Evolutionary conservation across 2,888 invertebrate genomes (phyloP), one percentile per base, ranked within the genome.

Genomic region (Ophioninae sp.): DNA sequence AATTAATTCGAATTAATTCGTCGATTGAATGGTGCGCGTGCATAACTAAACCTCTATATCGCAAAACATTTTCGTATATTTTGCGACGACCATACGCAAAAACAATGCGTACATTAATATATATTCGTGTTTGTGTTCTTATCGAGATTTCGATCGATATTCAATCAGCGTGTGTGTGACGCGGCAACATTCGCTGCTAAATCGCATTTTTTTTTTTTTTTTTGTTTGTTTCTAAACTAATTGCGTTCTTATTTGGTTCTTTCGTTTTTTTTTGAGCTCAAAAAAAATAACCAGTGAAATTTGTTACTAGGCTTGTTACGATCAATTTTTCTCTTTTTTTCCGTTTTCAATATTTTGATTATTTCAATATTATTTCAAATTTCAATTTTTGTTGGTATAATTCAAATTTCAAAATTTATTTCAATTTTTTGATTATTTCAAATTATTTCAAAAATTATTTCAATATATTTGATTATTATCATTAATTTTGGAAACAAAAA

Each of bases 21-120:
- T 70, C 74, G 73, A 75, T 81, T 77, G 79, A 65, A 76, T 82
- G 73, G 79, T 81, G 65, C 23, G 79, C 85, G 85, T 86, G 85
- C 85, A 86, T 65, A 86, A 30, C 76, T 21, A 69, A 82, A 82
- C 67, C 72, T 78, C 83, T 85, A 84, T 75, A 61, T 72, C 67
- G 77, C 30, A 30, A 30, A 67, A 75, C 39, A 62, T 73, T 80
- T 78, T 6, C 78, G 37, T 74, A 74, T 30, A 30, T 30, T 30
- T 76, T 44, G 50, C 41, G 61, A 77, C 64, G 30, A 30, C 30
- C 30, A 72, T 73, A 72, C 44, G 72, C 20, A 73, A 61, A 23
- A 62, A 72, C 65, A 69, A 82, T 65, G 41, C 7, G 68, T 61
- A 65, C 57, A 21, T 73, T 68, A 75, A 57, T 61, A 67, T 80